A percentile compares a stretch with the other conserved stretches of the same genome.
phyloP scores from a whole-genome alignment of 1,140 invertebrate genomes.

The Orussus abietinus region DNA sequence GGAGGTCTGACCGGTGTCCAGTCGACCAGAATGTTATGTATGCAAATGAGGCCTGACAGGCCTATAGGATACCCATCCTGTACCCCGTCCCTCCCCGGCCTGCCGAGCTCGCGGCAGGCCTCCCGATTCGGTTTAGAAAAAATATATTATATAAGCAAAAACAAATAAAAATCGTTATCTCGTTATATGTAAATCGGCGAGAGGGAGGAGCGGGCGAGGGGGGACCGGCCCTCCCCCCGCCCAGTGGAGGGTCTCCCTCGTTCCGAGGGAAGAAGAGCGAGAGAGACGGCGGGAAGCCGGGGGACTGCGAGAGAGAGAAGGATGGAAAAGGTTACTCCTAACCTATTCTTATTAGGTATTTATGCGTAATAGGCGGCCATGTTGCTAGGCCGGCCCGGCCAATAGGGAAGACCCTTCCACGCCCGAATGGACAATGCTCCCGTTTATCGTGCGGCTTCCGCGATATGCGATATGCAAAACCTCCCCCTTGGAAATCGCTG shows the following conservation, averaged over 20 bases:
- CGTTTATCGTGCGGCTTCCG: conserved; percentile 34
- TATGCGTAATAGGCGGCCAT: conserved; percentile 34
- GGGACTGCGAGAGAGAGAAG: too few relatives aligned
- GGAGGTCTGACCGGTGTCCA: conserved; percentile 48
- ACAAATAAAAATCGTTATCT: conserved; percentile 47
- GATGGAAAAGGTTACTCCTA: too few relatives aligned
- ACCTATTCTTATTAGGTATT: conserved; percentile 34
- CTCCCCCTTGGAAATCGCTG: too few relatives aligned
- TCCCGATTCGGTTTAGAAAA: conserved; percentile 37
- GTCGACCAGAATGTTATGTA: conserved; percentile 54
- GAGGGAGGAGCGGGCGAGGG: conserved; percentile 7
- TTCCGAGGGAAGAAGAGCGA: too few relatives aligned
- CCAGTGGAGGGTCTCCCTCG: too few relatives aligned
- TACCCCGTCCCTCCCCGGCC: conserved; percentile 4
- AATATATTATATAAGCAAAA: conserved; percentile 42
- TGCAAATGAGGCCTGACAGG: conserved; percentile 51
- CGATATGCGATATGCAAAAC: too few relatives aligned
- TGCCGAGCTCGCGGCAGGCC: conserved; percentile 14
- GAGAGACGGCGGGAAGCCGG: too few relatives aligned
- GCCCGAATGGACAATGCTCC: conserved; percentile 27
- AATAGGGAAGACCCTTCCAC: conserved; percentile 12
- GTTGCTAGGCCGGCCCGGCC: conserved; percentile 20
- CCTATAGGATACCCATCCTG: conserved; percentile 33
- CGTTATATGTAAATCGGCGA: conserved; percentile 46
- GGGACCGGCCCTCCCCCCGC: too few relatives aligned